Evolutionary conservation across 2,113 vertebrate genomes (phyloP).

Genomic region (Pyxicephalus adspersus): DNA sequence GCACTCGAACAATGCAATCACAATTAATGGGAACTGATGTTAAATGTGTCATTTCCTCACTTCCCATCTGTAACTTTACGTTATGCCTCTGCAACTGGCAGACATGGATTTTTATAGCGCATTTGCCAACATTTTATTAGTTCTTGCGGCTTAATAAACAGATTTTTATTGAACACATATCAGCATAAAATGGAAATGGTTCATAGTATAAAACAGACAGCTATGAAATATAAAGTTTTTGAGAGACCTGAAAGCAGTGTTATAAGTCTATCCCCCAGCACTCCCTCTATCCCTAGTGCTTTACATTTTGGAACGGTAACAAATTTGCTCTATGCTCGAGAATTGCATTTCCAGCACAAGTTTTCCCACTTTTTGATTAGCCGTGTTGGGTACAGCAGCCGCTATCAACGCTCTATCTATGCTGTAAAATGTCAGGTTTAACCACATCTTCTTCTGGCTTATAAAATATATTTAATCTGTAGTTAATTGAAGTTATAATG

Average conservation of each 20-base stretch:
- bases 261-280: background rate
- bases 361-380: slow-evolving; percentile 20
- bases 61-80: slow-evolving; percentile 44
- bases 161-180: slow-evolving; percentile 54
- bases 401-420: slow-evolving; percentile 35
- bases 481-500: slow-evolving; percentile 28
- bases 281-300: background rate
- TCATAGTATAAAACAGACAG: slow-evolving; percentile 48
- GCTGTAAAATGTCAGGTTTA: slow-evolving; percentile 20
- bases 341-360: background rate
- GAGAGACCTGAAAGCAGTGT: background rate
- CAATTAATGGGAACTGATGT: slow-evolving; percentile 45
- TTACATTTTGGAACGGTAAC: background rate
- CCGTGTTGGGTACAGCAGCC: background rate
- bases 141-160: slow-evolving; percentile 54
- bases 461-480: slow-evolving; percentile 48
- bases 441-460: background rate
- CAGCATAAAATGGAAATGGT: slow-evolving; percentile 50
- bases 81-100: slow-evolving; percentile 31
- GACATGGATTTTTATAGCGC: slow-evolving; percentile 42
- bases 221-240: slow-evolving; percentile 42
- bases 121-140: slow-evolving; percentile 52
- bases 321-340: background rate
- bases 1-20: slow-evolving; percentile 20
- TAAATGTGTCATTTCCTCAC: slow-evolving; percentile 39